Evolutionary conservation across 2,888 invertebrate genomes (phyloP), one percentile per base, ranked within the genome.

Genomic region (Thera obeliscata): DNA sequence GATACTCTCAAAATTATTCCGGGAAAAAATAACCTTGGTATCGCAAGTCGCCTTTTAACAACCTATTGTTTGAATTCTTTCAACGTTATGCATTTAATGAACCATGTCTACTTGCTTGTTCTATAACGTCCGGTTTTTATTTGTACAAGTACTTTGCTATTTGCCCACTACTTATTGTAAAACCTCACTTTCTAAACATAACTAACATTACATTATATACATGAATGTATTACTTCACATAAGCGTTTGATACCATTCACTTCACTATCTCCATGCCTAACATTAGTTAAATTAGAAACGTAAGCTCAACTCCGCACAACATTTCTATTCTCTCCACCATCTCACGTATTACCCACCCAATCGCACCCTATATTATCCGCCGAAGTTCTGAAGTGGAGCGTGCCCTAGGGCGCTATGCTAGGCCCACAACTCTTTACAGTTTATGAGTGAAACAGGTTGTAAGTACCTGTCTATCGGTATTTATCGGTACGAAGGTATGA

Each of bases 361-460:
- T 69, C 52, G 66, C 66, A 66, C 63, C 69, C 69, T 66, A 69
- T 66, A 66, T 66, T 69, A 66, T 63, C 66, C 62, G 55, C 52
- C 63, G 66, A 66, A 66, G 69, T 69, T 69, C 66, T 69, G 63
- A 66, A 69, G 69, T 66, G 54, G 58, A 65, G 74, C 49, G 70
- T 73, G 69, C 73, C 74, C 48, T 66, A 73, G 64, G 73, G 74
- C 62, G n/a, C 57, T 57, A 49, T 61, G 55, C 69, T 70, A 67
- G 71, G 73, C 64, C 74, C 74, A 57, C 65, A 58, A 49, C 64
- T 65, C 35, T 65, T 55, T 36, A 61, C 49, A 2, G 38, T 65
- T 58, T 55, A 63, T 52, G 35, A 48, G 33, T 11, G 54, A 61
- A 57, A 9, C 67, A 9, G 67, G 67, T 60, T 52, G 36, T 43